These are phyloP conservation scores for Helarctos malayanus DNA, from an alignment of 2,797 vertebrate genomes.

Conservation along the genomic window DNA sequence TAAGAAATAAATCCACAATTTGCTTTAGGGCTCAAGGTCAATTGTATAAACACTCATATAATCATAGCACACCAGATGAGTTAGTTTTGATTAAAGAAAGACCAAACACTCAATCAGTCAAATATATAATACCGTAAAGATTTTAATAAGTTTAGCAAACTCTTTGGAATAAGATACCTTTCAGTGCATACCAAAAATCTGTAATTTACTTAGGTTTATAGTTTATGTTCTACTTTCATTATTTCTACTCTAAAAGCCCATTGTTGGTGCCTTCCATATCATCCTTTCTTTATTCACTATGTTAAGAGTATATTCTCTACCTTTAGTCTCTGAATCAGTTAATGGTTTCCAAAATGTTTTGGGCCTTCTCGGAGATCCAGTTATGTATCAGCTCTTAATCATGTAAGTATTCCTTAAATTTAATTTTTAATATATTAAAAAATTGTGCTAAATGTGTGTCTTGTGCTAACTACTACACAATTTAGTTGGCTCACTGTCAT, in stretches of 20 bases:
- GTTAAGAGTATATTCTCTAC: not conserved
- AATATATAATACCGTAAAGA: not conserved
- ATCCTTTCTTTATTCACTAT: not conserved
- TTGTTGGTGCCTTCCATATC: slow-evolving; percentile 31
- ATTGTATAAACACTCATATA: slow-evolving; percentile 11
- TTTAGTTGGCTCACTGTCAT: slow-evolving; percentile 40
- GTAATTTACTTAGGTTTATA: not conserved
- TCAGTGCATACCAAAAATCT: not conserved
- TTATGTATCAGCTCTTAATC: slow-evolving; percentile 45
- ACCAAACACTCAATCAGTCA: slow-evolving; percentile 19
- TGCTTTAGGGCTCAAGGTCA: not conserved
- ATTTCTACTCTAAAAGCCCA: slow-evolving; percentile 63
- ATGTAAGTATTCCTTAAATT: not conserved
- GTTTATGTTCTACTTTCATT: not conserved
- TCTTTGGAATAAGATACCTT: slow-evolving; percentile 22
- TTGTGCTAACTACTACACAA: not conserved
- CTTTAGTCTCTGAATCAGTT: not conserved
- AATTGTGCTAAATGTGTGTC: not conserved
- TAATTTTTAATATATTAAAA: not conserved
- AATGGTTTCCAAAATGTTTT: slow-evolving; percentile 40
- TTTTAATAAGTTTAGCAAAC: slow-evolving; percentile 3
- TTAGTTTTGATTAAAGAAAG: slow-evolving; percentile 66
- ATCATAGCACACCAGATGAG: not conserved
- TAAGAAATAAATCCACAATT: slow-evolving; percentile 33
- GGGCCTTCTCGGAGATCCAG: not conserved